Base-by-base conservation (phyloP, 2,797 vertebrate species). In the Ctenopoma kingsleyae region DNA sequence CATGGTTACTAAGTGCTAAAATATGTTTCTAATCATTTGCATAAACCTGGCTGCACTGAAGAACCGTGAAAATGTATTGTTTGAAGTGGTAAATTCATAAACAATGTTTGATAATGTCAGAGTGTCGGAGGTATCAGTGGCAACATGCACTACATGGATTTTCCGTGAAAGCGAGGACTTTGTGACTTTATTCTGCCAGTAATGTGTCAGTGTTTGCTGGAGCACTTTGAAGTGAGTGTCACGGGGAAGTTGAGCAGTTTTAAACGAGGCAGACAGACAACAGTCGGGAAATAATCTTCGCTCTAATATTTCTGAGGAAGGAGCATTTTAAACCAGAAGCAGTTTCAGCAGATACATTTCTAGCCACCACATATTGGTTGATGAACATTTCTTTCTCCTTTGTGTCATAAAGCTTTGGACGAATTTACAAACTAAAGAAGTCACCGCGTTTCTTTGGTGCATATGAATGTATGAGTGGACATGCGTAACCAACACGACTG, bases 161-260 rank as follows among this genome's bases (percentile, higher is more conserved):
- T 69, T 13, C 51, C 27, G 19, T 36, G 43, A 64, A 61, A 74
- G 61, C 51, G 56, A 23, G 52, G 68, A 54, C 48, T 74, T 77
- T 58, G 59, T 6, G 16, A n/a, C 27, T 56, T 48, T 69, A 30
- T 80, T 75, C 58, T 75, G 76, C 74, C 69, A 67, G 77, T 83
- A 73, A 67, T 3, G 17, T 75, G 78, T 47, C 75, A 55, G 40
- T 75, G 61, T 49, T 3, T 62, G 30, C 41, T 25, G 36, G 62
- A 3, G 49, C 12, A 1, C 68, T 65, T 56, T 55, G 55, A 74
- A 49, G 63, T 13, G 7, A 55, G 41, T 0, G 13, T 0, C 17
- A 10, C 3, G 11, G 50, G 25, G 11, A 27, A 47, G 46, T 5
- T 8, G 16, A 51, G 32, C 11, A 15, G 17, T 51, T 48, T 44